Evolutionary conservation across 2,888 invertebrate species (phyloP).

Genomic region (Leptodirus hochenwartii): DNA sequence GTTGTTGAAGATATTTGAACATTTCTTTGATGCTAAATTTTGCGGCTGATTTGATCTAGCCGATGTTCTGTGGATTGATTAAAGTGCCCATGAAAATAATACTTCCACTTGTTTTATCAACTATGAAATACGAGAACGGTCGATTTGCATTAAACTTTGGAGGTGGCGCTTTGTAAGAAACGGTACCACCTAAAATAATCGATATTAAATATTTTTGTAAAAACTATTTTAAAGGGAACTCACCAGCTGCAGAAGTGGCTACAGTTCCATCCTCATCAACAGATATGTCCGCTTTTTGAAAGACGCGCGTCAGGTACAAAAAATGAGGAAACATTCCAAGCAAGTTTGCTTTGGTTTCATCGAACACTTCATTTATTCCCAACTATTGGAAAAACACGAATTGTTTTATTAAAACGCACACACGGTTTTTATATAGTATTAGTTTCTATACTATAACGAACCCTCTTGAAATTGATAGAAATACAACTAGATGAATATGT

Average conservation of each 20-base stretch:
- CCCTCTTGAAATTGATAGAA: too few relatives aligned
- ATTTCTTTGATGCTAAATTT: too few relatives aligned
- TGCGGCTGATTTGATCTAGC: too few relatives aligned
- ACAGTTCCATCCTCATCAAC: constrained; percentile 59
- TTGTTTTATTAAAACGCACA: too few relatives aligned
- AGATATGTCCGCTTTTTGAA: constrained; percentile 57
- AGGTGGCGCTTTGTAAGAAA: constrained; percentile 35
- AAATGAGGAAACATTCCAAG: constrained; percentile 33
- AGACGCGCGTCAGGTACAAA: constrained; percentile 39
- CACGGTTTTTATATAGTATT: too few relatives aligned
- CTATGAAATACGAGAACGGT: constrained; percentile 48
- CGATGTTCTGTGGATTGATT: constrained; percentile 22
- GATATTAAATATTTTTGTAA: too few relatives aligned
- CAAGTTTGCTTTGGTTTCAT: constrained; percentile 35
- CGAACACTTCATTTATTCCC: constrained; percentile 49
- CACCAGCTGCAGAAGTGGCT: constrained; percentile 41
- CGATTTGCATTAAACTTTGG: constrained; percentile 43
- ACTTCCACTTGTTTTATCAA: constrained; percentile 42
- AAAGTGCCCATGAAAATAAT: constrained; percentile 43
- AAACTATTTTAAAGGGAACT: too few relatives aligned
- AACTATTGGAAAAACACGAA: constrained; percentile 33
- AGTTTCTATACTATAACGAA: too few relatives aligned
- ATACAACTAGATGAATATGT: too few relatives aligned
- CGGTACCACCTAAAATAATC: constrained; percentile 24
- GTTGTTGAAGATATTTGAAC: too few relatives aligned